Conservation (phyloP, 2,888 invertebrate species). For the Ophion obscuratus region DNA sequence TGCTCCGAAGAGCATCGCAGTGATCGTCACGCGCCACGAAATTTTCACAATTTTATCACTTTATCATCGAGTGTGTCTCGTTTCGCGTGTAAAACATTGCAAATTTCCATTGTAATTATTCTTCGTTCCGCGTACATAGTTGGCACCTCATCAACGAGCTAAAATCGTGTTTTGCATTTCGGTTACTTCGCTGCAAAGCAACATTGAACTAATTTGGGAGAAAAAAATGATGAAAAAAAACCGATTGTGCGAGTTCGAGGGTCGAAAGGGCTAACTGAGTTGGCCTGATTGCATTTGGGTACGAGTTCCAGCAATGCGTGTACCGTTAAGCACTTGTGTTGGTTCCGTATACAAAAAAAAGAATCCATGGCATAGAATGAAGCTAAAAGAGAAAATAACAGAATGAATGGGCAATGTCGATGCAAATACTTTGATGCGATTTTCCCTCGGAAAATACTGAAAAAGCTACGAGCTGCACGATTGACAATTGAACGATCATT, state of each 20-base stretch:
- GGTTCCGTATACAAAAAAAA: neutral
- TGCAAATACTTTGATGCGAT: neutral
- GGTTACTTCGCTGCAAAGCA: neutral
- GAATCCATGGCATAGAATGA: neutral
- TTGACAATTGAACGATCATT: too few species aligned
- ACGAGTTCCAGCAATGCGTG: neutral
- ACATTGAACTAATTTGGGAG: neutral
- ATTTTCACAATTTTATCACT: neutral
- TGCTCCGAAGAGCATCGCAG: conserved; percentile 4
- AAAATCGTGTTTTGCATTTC: neutral
- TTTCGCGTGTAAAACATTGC: neutral
- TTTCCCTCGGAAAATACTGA: neutral
- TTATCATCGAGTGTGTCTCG: neutral
- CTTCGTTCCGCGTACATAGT: neutral
- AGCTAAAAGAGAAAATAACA: neutral
- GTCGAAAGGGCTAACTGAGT: conserved; percentile 5
- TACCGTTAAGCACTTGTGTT: neutral
- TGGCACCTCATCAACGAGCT: neutral
- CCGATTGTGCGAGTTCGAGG: neutral
- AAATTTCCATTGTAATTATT: neutral
- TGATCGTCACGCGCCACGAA: neutral
- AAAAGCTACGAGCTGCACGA: neutral
- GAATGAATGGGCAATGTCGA: neutral
- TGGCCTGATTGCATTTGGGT: conserved; percentile 10
- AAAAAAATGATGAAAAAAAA: neutral